Base-by-base conservation (phyloP, 2,888 invertebrate species). In the Phengaris arion region DNA sequence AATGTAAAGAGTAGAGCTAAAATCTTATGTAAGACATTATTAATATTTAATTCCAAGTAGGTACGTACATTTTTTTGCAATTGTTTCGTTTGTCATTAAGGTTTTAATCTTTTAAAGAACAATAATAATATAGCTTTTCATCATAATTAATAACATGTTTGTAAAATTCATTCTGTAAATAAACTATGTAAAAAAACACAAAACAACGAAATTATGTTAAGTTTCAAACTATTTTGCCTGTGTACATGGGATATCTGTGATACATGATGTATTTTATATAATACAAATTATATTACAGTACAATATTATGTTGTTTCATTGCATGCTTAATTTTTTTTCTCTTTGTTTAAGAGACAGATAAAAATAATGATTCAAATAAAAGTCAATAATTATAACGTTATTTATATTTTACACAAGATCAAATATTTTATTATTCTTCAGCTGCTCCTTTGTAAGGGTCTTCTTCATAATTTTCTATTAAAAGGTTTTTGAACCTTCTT, bases 381-480 rank as follows among this genome's bases (percentile, higher is more conserved):
- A 57, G 15, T 15, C 57, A 15, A 15, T 7, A 57, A 57, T 59
- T 6, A 5, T 59, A 22, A 59, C 22, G 10, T 35, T 22, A 22
- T 59, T 59, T 22, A 10, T 59, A 59, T 59, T 59, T 59, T 10
- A 22, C 10, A 35, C 12, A 12, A 12, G 2, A 35, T 2, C 6
- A 8, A 9, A 8, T 59, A 35, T 15, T 74, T 48, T 54, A 45
- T 46, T 81, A 79, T 75, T 79, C 80, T 55, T 85, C 83, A 79
- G 79, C 82, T 72, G 80, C 77, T 69, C 81, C 79, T 83, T 94
- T 94, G 83, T 92, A 94, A 45, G 94, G 91, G 74, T 95, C 94
- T 13, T 85, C 83, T 69, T 92, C 88, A 88, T 97, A 97, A 85
- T 97, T 96, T 81, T 97, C 97, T 79, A 98, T 94, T 0, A 95